Percentiles rank a stretch among this genome's conserved stretches.
These are phyloP conservation scores for Reinhardtius hippoglossoides DNA, from an alignment of 2,113 vertebrate species.

Conservation along the genomic window DNA sequence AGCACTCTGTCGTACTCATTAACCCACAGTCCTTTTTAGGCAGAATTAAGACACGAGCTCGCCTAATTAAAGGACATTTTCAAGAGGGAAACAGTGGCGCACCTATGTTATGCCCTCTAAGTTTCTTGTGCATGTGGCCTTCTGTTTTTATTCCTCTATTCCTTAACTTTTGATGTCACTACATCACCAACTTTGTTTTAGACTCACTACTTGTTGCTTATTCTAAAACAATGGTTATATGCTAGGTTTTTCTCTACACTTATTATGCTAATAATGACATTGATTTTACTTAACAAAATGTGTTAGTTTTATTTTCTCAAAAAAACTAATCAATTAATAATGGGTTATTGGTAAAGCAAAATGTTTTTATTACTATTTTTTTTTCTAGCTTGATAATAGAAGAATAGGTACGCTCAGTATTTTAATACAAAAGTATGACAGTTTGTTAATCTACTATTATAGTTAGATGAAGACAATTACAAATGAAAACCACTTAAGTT, in stretches of 20 bases:
- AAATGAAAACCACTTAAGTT: too few relatives aligned
- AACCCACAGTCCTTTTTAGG: constrained; percentile 51
- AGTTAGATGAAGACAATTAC: too few relatives aligned
- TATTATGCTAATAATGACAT: too few relatives aligned
- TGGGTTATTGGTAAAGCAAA: too few relatives aligned
- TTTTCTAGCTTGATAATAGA: too few relatives aligned
- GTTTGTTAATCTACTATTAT: too few relatives aligned
- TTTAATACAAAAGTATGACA: too few relatives aligned
- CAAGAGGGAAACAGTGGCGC: constrained; percentile 10
- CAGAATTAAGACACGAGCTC: constrained; percentile 31
- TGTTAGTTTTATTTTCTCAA: too few relatives aligned
- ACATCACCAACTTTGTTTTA: neutral
- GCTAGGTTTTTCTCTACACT: constrained; percentile 1
- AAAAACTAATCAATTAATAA: too few relatives aligned
- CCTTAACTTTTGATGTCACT: neutral
- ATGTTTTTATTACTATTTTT: too few relatives aligned
- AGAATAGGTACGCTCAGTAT: too few relatives aligned
- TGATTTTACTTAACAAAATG: too few relatives aligned
- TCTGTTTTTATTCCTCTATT: neutral
- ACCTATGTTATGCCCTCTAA: constrained; percentile 19
- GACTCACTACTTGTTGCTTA: neutral
- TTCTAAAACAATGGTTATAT: constrained; percentile 16
- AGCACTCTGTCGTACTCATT: constrained; percentile 51
- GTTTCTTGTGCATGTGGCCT: neutral
- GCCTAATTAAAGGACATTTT: constrained; percentile 44